A percentile compares a stretch with the other conserved stretches of the same genome.
phyloP scores from a whole-genome alignment of 2,797 vertebrate genomes.

The Xiphorhynchus erythropygius region DNA sequence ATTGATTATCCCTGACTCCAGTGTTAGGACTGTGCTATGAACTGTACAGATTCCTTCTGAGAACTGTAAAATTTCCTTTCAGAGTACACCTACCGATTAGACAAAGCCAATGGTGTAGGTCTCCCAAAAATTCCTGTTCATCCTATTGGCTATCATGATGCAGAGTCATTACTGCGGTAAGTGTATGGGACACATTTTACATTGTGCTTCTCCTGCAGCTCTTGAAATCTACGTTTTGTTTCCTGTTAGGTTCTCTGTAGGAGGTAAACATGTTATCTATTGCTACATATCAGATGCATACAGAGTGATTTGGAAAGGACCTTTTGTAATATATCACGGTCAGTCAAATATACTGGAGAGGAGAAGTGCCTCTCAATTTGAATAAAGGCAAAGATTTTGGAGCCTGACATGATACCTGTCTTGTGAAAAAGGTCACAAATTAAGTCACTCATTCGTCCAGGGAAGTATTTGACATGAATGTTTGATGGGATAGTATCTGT shows the following conservation, averaged over 20 bases:
- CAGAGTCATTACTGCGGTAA: slow-evolving; percentile 85
- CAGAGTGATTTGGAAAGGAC: background rate
- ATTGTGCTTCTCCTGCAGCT: background rate
- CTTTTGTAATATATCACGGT: background rate
- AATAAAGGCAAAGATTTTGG: background rate
- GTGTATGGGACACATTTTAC: background rate
- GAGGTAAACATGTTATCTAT: background rate
- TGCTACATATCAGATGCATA: background rate
- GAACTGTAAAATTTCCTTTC: background rate
- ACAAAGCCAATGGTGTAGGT: slow-evolving; percentile 79
- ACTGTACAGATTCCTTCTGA: background rate
- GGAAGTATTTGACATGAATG: background rate
- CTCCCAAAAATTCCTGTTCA: slow-evolving; percentile 93
- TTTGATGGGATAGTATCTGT: background rate
- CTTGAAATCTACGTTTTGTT: background rate
- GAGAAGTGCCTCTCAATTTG: background rate
- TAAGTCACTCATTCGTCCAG: background rate
- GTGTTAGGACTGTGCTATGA: background rate
- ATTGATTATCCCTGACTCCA: background rate
- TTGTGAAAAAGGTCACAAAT: background rate
- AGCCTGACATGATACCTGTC: background rate
- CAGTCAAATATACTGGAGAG: background rate
- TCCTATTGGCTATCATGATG: slow-evolving; percentile 91
- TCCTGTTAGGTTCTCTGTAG: background rate
- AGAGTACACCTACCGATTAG: slow-evolving; percentile 87